Evolutionary conservation across 2,888 invertebrate genomes (phyloP), one percentile per base, ranked within the genome.

Genomic region (Lasius platythorax): DNA sequence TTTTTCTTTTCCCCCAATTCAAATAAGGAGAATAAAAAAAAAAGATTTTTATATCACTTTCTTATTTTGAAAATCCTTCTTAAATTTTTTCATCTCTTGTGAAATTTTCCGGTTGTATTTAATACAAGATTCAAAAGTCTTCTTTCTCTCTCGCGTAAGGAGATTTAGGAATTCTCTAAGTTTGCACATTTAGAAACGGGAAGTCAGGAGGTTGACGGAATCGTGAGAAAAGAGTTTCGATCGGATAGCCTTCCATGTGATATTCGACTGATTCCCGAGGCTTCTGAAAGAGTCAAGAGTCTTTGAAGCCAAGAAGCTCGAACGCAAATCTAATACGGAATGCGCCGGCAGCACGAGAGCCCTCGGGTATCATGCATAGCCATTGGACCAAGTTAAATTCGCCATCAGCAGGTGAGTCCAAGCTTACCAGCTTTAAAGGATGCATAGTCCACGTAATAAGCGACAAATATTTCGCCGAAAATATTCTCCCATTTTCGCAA

Each of bases 221-320:
- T 87, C 82, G 82, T 66, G 15, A 72, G 74, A 85, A 74, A 85
- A 90, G 66, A 75, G 64, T 91, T 90, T 88, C 85, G 87, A 90
- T 92, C 91, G 89, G 88, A 88, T 91, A 88, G 86, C 85, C 83
- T 63, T 73, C 43, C 76, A 82, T 72, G 87, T 87, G 87, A 87
- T 85, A 73, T 87, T 70, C 68, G 74, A 70, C 8, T 53, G 53
- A 53, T 53, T 53, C 8, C 53, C 8, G 53, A 68, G 75, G 68
- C 72, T 84, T 84, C 85, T 66, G 85, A 83, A 79, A 85, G 83
- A 86, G 86, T 87, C 88, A 86, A 83, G 86, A 84, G 88, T 83
- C 90, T 89, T 86, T 90, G 87, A 87, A 83, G 76, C 85, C 53
- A 63, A 70, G 58, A 73, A 73, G 67, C 74, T 67, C 61, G 61